These are phyloP conservation scores for Pterocles gutturalis DNA, from an alignment of 2,113 vertebrate species.

Conservation along the genomic window DNA sequence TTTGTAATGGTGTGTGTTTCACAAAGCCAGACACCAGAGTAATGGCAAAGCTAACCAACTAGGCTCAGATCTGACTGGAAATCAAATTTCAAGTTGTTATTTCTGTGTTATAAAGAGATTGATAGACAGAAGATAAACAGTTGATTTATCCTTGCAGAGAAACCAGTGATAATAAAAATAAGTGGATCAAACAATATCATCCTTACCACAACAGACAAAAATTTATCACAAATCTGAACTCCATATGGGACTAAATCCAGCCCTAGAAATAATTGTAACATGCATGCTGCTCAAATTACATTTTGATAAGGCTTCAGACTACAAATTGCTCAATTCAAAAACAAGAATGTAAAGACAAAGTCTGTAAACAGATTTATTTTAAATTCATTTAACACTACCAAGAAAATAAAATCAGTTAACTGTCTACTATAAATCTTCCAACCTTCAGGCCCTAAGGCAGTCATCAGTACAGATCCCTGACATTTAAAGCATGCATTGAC, in stretches of 20 bases:
- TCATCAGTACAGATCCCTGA: not conserved
- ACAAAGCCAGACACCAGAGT: not conserved
- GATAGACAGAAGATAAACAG: not conserved
- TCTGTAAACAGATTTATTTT: not conserved
- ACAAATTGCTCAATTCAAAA: not conserved
- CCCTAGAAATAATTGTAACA: not conserved
- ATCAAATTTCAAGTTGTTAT: not conserved
- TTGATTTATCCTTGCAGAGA: not conserved
- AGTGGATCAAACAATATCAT: not conserved
- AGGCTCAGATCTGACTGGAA: not conserved
- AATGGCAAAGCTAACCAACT: not conserved
- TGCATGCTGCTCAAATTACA: not conserved
- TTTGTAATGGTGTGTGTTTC: not conserved
- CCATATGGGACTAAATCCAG: not conserved
- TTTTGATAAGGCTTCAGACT: not conserved
- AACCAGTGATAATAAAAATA: not conserved
- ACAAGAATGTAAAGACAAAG: not conserved
- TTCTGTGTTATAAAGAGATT: not conserved
- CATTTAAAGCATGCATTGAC: not conserved
- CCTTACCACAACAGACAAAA: not conserved
- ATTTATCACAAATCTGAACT: not conserved
- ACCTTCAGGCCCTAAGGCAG: not conserved
- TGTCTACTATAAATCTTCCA: not conserved
- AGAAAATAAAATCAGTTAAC: not conserved
- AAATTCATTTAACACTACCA: not conserved